Conservation (phyloP, 2,113 vertebrate species). For the Phaetusa simplex region DNA sequence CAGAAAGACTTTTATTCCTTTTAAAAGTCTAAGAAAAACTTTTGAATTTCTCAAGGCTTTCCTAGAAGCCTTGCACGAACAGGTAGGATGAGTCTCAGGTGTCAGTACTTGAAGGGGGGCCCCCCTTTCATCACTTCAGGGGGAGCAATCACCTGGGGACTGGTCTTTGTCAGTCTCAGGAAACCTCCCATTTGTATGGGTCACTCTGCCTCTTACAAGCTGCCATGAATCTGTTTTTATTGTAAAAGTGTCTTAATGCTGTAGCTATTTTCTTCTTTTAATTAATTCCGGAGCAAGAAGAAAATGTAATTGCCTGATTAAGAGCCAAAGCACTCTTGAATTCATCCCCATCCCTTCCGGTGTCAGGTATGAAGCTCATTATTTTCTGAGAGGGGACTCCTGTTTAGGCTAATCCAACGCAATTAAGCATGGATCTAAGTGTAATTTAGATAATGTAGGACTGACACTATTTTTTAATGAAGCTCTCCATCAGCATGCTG, state of each 20-base stretch:
- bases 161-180: not conserved
- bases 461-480: slow-evolving; percentile 11
- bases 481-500: not conserved
- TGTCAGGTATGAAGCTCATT: slow-evolving; percentile 23
- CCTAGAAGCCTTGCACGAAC: not conserved
- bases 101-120: rapidly evolving
- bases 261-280: not conserved
- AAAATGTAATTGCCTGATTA: not conserved
- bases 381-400: not conserved
- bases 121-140: rapidly evolving
- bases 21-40: too few species aligned
- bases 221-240: not conserved
- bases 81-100: not conserved
- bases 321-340: not conserved
- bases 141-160: too few species aligned
- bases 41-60: not conserved
- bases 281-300: not conserved
- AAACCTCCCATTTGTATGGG: not conserved
- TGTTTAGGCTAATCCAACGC: slow-evolving; percentile 13
- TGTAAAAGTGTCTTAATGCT: not conserved
- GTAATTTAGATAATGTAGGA: not conserved
- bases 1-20: not conserved
- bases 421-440: slow-evolving; percentile 1
- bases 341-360: not conserved
- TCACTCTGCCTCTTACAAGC: not conserved